Percentiles rank a stretch among this genome's conserved stretches.
These are phyloP conservation scores for Decapterus maruadsi DNA, from an alignment of 2,797 vertebrate species.

Conservation along the genomic window DNA sequence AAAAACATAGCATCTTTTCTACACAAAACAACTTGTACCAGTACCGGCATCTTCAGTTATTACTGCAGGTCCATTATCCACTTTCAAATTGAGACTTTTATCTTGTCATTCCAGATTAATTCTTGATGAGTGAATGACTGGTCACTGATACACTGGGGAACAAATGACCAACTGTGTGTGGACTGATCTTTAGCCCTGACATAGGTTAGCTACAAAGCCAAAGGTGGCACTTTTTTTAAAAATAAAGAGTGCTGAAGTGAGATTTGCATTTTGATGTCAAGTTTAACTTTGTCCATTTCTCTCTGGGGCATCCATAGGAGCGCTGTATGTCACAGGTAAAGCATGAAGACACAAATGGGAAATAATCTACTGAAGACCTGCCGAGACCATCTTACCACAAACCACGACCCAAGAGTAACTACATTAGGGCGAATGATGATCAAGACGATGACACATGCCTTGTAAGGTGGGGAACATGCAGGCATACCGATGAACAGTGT, in stretches of 20 bases:
- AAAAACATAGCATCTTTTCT: slow-evolving; percentile 82
- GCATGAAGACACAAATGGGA: slow-evolving; percentile 45
- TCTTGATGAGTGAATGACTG: neutral
- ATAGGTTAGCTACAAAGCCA: neutral
- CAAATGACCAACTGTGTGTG: neutral
- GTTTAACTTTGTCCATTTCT: slow-evolving; percentile 97
- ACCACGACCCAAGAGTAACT: slow-evolving; percentile 21
- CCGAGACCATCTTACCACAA: slow-evolving; percentile 39
- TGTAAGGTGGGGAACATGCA: slow-evolving; percentile 67
- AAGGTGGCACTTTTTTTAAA: neutral
- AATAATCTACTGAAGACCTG: slow-evolving; percentile 33
- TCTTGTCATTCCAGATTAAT: neutral
- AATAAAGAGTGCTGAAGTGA: neutral
- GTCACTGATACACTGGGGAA: neutral
- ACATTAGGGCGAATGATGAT: slow-evolving; percentile 19
- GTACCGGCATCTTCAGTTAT: neutral
- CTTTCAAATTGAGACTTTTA: neutral
- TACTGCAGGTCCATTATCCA: neutral
- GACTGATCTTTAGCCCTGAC: slow-evolving; percentile 4
- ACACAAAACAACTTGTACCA: slow-evolving; percentile 45
- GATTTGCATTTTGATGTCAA: slow-evolving; percentile 36
- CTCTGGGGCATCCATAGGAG: slow-evolving; percentile 74
- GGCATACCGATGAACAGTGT: slow-evolving; percentile 28
- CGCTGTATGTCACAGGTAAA: slow-evolving; percentile 69
- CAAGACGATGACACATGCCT: slow-evolving; percentile 64